These are phyloP conservation scores for Eubasilissa splendida DNA, from an alignment of 2,888 invertebrate species.

Conservation along the genomic window DNA sequence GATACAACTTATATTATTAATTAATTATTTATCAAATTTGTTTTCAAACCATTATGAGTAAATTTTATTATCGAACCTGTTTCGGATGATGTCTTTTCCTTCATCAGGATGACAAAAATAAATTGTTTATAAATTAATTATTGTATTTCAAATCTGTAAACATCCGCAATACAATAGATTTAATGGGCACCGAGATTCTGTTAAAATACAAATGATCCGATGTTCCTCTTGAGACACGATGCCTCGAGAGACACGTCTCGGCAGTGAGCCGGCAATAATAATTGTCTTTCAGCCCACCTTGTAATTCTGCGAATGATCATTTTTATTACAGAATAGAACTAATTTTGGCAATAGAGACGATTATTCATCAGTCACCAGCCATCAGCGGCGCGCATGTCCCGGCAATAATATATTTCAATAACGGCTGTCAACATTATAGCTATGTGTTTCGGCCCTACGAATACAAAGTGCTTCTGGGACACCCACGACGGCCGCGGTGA, in stretches of 20 bases:
- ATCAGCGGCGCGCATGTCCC: neutral
- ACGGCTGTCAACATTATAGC: slow-evolving; percentile 27
- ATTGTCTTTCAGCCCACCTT: slow-evolving; percentile 17
- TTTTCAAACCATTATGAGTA: too few relatives aligned
- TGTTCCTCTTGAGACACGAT: too few relatives aligned
- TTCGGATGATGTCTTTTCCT: too few relatives aligned
- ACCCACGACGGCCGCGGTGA: slow-evolving; percentile 22
- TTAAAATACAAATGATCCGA: too few relatives aligned
- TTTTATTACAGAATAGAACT: slow-evolving; percentile 35
- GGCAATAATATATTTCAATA: slow-evolving; percentile 21
- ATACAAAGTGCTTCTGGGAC: slow-evolving; percentile 27
- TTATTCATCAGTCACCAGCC: neutral
- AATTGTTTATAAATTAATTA: too few relatives aligned
- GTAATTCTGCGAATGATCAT: slow-evolving; percentile 30
- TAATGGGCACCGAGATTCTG: too few relatives aligned
- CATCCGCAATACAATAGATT: too few relatives aligned
- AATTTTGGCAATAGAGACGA: slow-evolving; percentile 32
- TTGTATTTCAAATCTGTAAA: too few relatives aligned
- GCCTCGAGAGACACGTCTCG: slow-evolving; percentile 1
- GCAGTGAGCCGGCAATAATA: slow-evolving; percentile 1
- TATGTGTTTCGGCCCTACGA: slow-evolving; percentile 14
- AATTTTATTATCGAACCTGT: too few relatives aligned
- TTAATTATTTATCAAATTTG: too few relatives aligned
- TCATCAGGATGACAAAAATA: too few relatives aligned
- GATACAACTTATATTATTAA: too few relatives aligned